Conservation (phyloP, 2,797 vertebrate species). For the Poecilia gillii region DNA sequence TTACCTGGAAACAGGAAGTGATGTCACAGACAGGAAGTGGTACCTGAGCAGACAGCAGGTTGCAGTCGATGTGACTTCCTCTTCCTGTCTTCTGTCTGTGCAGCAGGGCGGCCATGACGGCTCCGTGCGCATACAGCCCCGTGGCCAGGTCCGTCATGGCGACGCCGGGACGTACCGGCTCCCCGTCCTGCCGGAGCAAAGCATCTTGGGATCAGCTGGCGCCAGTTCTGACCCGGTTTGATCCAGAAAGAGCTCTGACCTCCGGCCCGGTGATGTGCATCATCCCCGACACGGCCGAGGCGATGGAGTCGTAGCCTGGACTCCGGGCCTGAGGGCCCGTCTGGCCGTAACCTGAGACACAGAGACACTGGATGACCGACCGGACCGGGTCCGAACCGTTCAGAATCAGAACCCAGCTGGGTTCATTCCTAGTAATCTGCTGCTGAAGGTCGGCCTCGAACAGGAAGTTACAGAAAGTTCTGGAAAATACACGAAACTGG, state of each 20-base stretch:
- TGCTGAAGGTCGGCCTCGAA: neutral
- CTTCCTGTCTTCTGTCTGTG: conserved; percentile 85
- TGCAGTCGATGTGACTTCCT: conserved; percentile 92
- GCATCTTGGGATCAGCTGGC: conserved; percentile 29
- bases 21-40: neutral
- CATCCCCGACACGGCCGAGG: conserved; percentile 91
- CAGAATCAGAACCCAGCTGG: neutral
- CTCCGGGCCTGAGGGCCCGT: conserved; percentile 88
- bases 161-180: conserved; percentile 91
- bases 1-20: neutral
- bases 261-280: conserved; percentile 95
- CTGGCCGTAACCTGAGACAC: conserved; percentile 88
- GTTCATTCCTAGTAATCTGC: neutral
- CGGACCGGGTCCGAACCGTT: neutral
- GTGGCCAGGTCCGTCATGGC: conserved; percentile 97
- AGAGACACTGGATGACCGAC: conserved; percentile 19
- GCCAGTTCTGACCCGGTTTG: neutral
- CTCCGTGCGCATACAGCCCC: conserved; percentile 89
- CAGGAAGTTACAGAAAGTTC: neutral
- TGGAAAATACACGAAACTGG: neutral
- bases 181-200: conserved; percentile 80
- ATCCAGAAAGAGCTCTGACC: conserved; percentile 72
- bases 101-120: conserved; percentile 92
- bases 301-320: conserved; percentile 92
- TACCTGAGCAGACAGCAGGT: conserved; percentile 92